Evolutionary conservation across 1,140 invertebrate genomes (phyloP).

Genomic region (Caenorhabditis inopinata): DNA sequence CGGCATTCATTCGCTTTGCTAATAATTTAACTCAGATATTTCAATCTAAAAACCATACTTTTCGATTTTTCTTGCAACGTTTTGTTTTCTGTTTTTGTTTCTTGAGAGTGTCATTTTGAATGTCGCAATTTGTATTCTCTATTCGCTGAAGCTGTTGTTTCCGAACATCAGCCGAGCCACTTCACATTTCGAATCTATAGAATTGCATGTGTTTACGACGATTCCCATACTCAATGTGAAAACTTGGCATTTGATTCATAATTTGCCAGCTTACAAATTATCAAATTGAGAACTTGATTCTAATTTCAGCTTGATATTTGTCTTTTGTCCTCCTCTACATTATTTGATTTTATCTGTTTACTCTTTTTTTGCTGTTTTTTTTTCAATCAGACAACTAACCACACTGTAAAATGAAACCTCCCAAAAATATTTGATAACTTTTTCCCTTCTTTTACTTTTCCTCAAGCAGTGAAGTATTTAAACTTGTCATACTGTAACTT

Average conservation of each 20-base stretch:
- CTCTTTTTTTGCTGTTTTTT: background rate
- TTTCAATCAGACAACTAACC: background rate
- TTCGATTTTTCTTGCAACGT: too few species aligned
- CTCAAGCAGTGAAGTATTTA: background rate
- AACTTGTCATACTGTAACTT: background rate
- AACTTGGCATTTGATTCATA: too few species aligned
- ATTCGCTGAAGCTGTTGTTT: background rate
- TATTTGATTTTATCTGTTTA: too few species aligned
- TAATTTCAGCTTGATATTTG: background rate
- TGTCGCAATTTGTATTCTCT: background rate
- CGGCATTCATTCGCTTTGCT: background rate
- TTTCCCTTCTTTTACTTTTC: background rate
- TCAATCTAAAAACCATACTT: slow-evolving; percentile 1
- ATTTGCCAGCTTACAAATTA: too few species aligned
- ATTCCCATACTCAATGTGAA: too few species aligned
- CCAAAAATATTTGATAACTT: background rate
- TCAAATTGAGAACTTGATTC: background rate
- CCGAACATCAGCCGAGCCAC: slow-evolving; percentile 11
- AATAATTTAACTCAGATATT: background rate
- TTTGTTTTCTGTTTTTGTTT: background rate
- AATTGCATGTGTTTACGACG: too few species aligned
- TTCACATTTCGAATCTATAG: background rate
- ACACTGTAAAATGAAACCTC: slow-evolving; percentile 7
- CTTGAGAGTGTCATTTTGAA: background rate
- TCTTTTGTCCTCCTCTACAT: background rate